A percentile compares a stretch with the other conserved stretches of the same genome.
Conservation (phyloP, 2,888 invertebrate species). For the Nomada goodeniana region DNA sequence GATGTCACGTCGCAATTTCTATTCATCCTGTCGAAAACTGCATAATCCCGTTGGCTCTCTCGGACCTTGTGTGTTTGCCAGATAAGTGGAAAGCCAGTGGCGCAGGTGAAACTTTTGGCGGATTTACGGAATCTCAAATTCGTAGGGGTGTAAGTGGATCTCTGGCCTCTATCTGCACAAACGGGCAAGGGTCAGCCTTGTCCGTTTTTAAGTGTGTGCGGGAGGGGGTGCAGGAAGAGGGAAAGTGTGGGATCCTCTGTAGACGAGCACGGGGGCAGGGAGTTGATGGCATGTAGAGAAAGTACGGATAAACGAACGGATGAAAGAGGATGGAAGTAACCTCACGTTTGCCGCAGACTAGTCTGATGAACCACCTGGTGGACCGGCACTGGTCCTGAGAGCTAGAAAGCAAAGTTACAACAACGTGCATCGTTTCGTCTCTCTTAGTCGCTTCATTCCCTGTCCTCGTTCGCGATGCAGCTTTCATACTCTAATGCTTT, state of each 20-base stretch:
- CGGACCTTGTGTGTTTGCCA: conserved; percentile 49
- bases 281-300: conserved; percentile 48
- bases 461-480: conserved; percentile 8
- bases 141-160: conserved; percentile 75
- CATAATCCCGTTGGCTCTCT: conserved; percentile 34
- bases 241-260: conserved; percentile 40
- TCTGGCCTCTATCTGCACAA: conserved; percentile 70
- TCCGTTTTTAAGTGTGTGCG: conserved; percentile 18
- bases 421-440: conserved; percentile 56
- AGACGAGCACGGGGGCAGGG: conserved; percentile 25
- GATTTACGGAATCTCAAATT: conserved; percentile 75
- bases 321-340: conserved; percentile 67
- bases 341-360: conserved; percentile 68
- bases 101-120: conserved; percentile 67
- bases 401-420: conserved; percentile 74
- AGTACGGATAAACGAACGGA: conserved; percentile 63
- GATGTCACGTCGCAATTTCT: conserved; percentile 53
- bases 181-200: conserved; percentile 67
- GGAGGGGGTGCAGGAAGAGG: conserved; percentile 24
- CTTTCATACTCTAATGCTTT: conserved; percentile 63
- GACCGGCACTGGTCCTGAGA: conserved; percentile 60
- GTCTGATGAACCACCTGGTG: conserved; percentile 72
- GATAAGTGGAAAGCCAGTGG: conserved; percentile 67
- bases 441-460: conserved; percentile 33
- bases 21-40: conserved; percentile 51